Percentiles rank a stretch among this genome's conserved stretches.
These are phyloP conservation scores for Rynchops niger DNA, from an alignment of 2,113 vertebrate genomes.

Conservation along the genomic window DNA sequence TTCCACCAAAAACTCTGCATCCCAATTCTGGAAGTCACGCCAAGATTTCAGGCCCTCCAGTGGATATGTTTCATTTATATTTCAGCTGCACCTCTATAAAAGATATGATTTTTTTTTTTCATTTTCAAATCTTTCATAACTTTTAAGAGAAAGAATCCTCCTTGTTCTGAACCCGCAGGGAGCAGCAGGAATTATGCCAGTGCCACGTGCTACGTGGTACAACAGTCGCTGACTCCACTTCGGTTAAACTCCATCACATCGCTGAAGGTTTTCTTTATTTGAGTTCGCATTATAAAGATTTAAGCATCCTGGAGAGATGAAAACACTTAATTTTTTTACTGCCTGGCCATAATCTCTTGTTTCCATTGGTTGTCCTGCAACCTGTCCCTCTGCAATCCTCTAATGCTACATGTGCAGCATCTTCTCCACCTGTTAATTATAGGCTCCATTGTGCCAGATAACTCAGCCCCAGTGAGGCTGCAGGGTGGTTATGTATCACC, in stretches of 20 bases:
- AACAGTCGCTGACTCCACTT: not conserved
- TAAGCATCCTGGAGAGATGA: slow-evolving; percentile 4
- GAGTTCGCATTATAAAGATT: not conserved
- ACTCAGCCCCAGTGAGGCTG: not conserved
- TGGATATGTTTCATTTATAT: not conserved
- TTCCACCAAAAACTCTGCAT: not conserved
- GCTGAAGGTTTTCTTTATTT: not conserved
- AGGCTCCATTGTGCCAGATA: slow-evolving; percentile 42
- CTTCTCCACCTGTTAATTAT: slow-evolving; percentile 39
- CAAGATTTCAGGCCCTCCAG: not conserved
- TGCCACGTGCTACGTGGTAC: not conserved
- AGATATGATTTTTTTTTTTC: rapidly evolving
- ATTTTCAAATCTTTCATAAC: not conserved
- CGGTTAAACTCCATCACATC: not conserved
- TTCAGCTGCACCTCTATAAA: not conserved
- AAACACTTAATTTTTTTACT: slow-evolving; percentile 9
- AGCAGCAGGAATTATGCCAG: not conserved
- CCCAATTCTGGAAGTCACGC: not conserved
- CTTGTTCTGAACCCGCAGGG: not conserved
- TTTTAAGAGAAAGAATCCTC: not conserved
- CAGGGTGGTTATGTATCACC: not conserved
- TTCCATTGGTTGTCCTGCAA: not conserved
- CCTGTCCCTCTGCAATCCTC: not conserved
- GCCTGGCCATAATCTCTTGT: not conserved
- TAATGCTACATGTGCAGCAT: not conserved